Evolutionary conservation across 1,140 invertebrate genomes (phyloP).

Genomic region (Atta colombica): DNA sequence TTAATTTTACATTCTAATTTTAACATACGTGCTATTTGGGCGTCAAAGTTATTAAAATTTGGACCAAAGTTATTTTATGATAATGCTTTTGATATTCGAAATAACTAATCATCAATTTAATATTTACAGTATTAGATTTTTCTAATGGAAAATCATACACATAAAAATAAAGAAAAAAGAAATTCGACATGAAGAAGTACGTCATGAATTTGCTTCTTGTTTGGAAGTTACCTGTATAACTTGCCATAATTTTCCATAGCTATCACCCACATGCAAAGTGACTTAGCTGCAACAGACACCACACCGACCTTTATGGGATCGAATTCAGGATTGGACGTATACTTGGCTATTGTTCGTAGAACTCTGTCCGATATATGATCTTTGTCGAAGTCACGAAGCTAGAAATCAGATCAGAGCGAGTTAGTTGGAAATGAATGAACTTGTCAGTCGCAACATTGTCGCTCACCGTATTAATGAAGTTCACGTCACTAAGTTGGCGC

Average conservation of each 20-base stretch:
- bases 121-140: too few relatives aligned
- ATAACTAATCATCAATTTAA: too few relatives aligned
- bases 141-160: too few relatives aligned
- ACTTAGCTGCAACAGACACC: conserved; percentile 94
- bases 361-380: conserved; percentile 94
- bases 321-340: conserved; percentile 93
- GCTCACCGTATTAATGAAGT: conserved; percentile 88
- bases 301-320: conserved; percentile 94
- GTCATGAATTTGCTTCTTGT: not conserved
- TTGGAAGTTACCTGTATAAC: conserved; percentile 89
- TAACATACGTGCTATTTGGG: too few relatives aligned
- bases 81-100: too few relatives aligned
- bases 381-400: conserved; percentile 94
- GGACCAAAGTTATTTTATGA: too few relatives aligned
- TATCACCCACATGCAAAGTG: conserved; percentile 95
- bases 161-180: too few relatives aligned
- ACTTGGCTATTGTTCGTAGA: conserved; percentile 92
- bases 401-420: conserved; percentile 71
- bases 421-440: conserved; percentile 43
- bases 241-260: conserved; percentile 96
- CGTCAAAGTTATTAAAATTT: too few relatives aligned
- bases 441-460: conserved; percentile 22
- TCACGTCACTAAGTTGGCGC: conserved; percentile 92
- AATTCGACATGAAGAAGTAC: too few relatives aligned
- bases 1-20: too few relatives aligned